Base-by-base conservation (phyloP, 2,797 vertebrate species). In the Pristis pectinata region DNA sequence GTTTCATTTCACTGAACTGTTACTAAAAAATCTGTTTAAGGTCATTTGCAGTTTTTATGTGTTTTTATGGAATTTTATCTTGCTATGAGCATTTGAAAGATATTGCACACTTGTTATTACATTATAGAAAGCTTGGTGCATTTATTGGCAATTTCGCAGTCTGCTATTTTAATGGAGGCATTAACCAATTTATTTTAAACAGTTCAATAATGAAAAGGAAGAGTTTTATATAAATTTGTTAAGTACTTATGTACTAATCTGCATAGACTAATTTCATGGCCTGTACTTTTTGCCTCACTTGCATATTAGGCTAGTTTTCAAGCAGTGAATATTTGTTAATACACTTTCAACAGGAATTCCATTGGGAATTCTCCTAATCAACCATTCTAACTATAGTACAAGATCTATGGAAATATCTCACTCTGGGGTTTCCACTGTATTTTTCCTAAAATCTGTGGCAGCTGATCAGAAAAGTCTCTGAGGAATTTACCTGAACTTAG, bases 121-220 rank as follows among this genome's bases (percentile, higher is more conserved):
- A 53, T 83, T 83, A 44, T 83, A 22, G 8, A 83, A 82, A 82
- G 44, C 17, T 34, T 30, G 34, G 24, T 76, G 74, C 30, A 76
- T 82, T 82, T 82, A 82, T 44, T 49, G 41, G 53, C 53, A 87
- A 56, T 87, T 34, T 13, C 24, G 27, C 30, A 34, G 11, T 34
- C 83, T 87, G 27, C 83, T 87, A 34, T 59, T 87, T 59, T 34
- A 87, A 87, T 56, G 27, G 53, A 34, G 27, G 30, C 27, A 13
- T 87, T 87, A 56, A 87, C 27, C 24, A 87, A 87, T 87, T 87
- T 87, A 87, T 87, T 59, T 83, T 83, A 53, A 83, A 83, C 24
- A 83, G 22, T 49, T 11, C 22, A 49, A 10, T 83, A 83, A 83
- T 83, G 27, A 44, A 53, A 49, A 83, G 7, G 44, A 49, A 44